Conservation (phyloP, 2,888 invertebrate species). For the Aspidiotus destructor region DNA sequence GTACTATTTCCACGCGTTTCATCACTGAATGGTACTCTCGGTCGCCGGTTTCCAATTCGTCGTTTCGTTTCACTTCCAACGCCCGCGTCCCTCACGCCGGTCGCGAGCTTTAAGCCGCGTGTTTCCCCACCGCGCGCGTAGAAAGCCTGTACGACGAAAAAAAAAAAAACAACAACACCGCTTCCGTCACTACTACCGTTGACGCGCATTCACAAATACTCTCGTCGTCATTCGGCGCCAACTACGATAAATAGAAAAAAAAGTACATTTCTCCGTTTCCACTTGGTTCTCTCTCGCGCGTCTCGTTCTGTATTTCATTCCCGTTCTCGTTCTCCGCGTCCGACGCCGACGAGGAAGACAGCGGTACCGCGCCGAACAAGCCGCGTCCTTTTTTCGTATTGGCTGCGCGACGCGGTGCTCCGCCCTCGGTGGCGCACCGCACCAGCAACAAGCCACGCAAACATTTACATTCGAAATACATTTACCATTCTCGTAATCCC, state of each 20-base stretch:
- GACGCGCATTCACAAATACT: conserved; percentile 18
- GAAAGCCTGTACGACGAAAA: background rate
- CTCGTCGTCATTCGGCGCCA: conserved; percentile 28
- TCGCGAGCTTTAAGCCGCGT: background rate
- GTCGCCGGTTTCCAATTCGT: conserved; percentile 30
- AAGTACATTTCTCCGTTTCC: conserved; percentile 24
- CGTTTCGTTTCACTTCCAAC: conserved; percentile 12
- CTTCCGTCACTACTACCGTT: conserved; percentile 4
- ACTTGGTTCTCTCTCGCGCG: conserved; percentile 13
- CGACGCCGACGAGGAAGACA: conserved; percentile 11
- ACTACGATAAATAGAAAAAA: conserved; percentile 24
- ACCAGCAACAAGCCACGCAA: conserved; percentile 11
- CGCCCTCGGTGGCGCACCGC: conserved; percentile 15
- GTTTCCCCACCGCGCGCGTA: background rate
- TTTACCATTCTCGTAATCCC: conserved; percentile 26
- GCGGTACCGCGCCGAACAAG: conserved; percentile 11
- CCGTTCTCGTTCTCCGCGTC: conserved; percentile 4
- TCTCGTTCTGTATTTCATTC: conserved; percentile 5
- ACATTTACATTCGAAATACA: conserved; percentile 28
- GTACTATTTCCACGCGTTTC: conserved; percentile 28
- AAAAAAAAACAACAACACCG: background rate
- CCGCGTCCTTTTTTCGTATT: conserved; percentile 27
- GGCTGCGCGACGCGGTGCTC: conserved; percentile 10
- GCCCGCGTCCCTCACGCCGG: conserved; percentile 11
- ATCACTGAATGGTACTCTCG: conserved; percentile 23